Percentiles rank a stretch among this genome's conserved stretches.
Conservation (phyloP, 1,140 invertebrate species). For the Ericerus pela region DNA sequence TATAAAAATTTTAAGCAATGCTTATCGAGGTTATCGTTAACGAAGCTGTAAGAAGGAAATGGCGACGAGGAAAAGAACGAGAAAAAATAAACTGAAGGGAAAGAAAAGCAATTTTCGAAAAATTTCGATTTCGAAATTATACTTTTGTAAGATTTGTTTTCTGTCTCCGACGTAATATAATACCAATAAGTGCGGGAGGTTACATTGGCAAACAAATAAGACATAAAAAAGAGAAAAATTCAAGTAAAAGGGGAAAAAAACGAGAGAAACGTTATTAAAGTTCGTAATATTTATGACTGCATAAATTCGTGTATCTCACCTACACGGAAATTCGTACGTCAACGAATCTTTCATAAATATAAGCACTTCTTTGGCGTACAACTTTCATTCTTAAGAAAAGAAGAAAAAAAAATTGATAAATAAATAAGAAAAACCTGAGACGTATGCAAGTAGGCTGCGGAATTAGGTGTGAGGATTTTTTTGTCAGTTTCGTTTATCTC, state of each 20-base stretch:
- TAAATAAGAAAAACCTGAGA: too few relatives aligned
- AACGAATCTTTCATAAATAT: too few relatives aligned
- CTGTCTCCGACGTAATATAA: not conserved
- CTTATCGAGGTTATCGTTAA: too few relatives aligned
- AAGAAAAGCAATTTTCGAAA: conserved; percentile 4
- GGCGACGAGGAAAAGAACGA: too few relatives aligned
- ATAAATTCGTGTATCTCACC: not conserved
- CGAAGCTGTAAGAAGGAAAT: too few relatives aligned
- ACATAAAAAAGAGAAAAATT: not conserved
- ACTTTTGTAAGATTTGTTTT: conserved; percentile 7
- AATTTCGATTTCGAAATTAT: conserved; percentile 6
- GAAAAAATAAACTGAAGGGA: not conserved
- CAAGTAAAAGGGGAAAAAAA: too few relatives aligned
- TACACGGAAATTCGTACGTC: not conserved
- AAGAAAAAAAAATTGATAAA: too few relatives aligned
- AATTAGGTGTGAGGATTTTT: too few relatives aligned
- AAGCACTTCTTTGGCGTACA: too few relatives aligned
- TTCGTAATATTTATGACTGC: conserved; percentile 5
- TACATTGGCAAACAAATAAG: not conserved
- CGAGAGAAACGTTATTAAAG: not conserved
- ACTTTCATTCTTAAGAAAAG: too few relatives aligned
- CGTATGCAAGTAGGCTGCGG: too few relatives aligned
- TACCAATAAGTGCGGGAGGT: not conserved
- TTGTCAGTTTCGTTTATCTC: too few relatives aligned
- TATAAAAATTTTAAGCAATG: not conserved